These are phyloP conservation scores for Pterois miles DNA, from an alignment of 2,797 vertebrate genomes.

Conservation along the genomic window DNA sequence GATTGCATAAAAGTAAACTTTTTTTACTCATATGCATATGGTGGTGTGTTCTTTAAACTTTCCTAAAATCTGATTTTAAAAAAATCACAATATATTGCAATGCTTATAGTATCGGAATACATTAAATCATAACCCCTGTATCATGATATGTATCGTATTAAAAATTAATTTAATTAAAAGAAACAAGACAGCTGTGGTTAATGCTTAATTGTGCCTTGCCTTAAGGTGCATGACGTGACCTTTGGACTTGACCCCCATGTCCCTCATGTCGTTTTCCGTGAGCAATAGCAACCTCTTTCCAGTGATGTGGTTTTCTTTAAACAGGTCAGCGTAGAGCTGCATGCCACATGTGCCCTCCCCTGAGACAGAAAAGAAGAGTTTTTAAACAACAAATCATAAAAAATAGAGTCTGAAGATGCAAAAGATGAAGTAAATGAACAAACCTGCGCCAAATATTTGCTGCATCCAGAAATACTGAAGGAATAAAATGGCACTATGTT, in stretches of 20 bases:
- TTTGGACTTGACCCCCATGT: conserved; percentile 96
- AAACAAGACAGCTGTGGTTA: not conserved
- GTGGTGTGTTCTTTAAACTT: no score
- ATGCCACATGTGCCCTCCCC: conserved; percentile 87
- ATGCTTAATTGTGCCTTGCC: conserved; percentile 75
- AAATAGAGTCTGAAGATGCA: not conserved
- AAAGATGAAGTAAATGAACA: conserved; percentile 37
- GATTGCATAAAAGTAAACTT: no score
- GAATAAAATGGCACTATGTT: conserved; percentile 39
- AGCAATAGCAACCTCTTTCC: conserved; percentile 92
- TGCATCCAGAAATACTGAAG: conserved; percentile 96
- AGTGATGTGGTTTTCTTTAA: conserved; percentile 96
- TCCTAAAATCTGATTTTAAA: no score
- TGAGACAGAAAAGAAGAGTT: conserved; percentile 56
- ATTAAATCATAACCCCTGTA: no score
- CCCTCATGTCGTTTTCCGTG: conserved; percentile 92
- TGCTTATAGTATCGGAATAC: no score
- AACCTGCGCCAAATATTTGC: conserved; percentile 93
- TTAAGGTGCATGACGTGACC: conserved; percentile 98
- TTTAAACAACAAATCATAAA: not conserved
- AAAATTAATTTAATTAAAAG: no score
- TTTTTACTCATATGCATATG: no score
- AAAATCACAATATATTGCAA: no score
- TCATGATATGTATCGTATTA: no score
- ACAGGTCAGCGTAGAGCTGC: conserved; percentile 90